Base-by-base conservation (phyloP, 2,797 vertebrate genomes). In the Dallia pectoralis region DNA sequence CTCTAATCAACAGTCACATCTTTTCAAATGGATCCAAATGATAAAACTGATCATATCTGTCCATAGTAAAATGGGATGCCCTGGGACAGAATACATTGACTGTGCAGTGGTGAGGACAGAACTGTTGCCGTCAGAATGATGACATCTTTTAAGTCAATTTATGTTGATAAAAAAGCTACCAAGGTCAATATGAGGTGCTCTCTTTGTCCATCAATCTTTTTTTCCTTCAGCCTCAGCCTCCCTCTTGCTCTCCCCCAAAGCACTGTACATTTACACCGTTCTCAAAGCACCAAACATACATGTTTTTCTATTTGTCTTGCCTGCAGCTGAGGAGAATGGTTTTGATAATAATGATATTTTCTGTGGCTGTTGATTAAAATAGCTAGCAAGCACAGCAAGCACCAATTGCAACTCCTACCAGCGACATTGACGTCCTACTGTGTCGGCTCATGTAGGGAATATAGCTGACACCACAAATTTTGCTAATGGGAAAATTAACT, bases 91-190 rank as follows among this genome's bases (percentile, higher is more conserved):
- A 83, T 51, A 73, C 75, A 82, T 64, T 79, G 76, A 75, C 22
- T 32, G 71, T 77, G 73, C 59, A 14, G 4, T 67, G 51, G 16
- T 18, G 47, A 16, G 12, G 36, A 70, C 32, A 74, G 47, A 79
- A 79, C 77, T 79, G 70, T 73, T 73, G 61, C 78, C 74, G 72
- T 76, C 22, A 84, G n/a, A 85, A 85, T 74, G 75, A 81, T 77
- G 80, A 82, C 85, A 88, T 90, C 84, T 87, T 82, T 85, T 86
- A 80, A 85, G 86, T 85, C 85, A 89, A n/a, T n/a, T n/a, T 87
- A 77, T 78, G 68, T 84, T 84, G 89, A 90, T 91, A 88, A 89
- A 44, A 40, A 88, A 88, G 85, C 85, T 59, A 83, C 82, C 87
- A 89, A 92, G 90, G 90, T 91, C 90, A 82, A 78, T 79, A 74